Conservation (phyloP, 2,113 vertebrate genomes). For the Gopherus evgoodei region DNA sequence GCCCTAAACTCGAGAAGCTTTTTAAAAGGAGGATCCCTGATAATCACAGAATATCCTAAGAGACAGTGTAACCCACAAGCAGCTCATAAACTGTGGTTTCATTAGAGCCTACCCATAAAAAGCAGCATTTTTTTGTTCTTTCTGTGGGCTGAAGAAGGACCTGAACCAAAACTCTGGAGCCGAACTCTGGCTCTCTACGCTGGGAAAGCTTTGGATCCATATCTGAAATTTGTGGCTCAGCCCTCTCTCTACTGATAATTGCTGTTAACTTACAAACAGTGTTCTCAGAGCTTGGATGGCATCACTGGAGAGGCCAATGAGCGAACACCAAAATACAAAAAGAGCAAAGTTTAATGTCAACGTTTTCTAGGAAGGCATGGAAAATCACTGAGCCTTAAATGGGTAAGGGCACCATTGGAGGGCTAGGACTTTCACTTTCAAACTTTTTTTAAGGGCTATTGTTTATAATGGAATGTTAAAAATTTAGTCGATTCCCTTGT, state of each 20-base stretch:
- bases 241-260: background rate
- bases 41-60: background rate
- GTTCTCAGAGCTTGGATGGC: background rate
- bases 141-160: background rate
- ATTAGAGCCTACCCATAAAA: background rate
- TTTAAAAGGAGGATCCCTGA: background rate
- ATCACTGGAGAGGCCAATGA: accelerated
- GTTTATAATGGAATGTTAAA: background rate
- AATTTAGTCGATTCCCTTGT: accelerated
- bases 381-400: constrained; percentile 36
- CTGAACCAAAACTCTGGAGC: background rate
- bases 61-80: background rate
- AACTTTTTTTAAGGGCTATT: background rate
- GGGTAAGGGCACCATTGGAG: background rate
- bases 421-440: constrained; percentile 43
- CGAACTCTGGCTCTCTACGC: background rate
- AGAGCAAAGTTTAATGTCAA: background rate
- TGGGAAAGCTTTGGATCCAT: background rate
- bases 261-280: background rate
- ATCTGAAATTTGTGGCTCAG: background rate
- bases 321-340: background rate
- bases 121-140: background rate
- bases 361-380: constrained; percentile 50
- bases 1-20: background rate
- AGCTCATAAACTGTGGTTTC: background rate